Percentiles rank a stretch among this genome's conserved stretches.
phyloP scores from a whole-genome alignment of 2,113 vertebrate genomes.

The Perca fluviatilis region DNA sequence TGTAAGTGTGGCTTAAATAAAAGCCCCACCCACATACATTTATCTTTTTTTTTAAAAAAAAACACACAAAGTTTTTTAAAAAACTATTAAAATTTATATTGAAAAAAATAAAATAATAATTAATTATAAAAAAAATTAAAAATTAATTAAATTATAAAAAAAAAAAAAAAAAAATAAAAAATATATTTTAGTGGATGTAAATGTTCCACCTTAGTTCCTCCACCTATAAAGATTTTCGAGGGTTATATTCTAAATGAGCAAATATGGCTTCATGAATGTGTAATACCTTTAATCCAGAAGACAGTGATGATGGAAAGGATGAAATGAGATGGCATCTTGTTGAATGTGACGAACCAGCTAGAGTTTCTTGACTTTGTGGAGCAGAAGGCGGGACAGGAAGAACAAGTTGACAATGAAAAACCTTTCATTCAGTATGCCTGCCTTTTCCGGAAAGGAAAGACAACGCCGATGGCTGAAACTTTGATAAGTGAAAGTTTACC shows the following conservation, averaged over 20 bases:
- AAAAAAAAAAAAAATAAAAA: too few species aligned
- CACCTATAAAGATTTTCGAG: not conserved
- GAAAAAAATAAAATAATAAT: too few species aligned
- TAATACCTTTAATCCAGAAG: conserved; percentile 56
- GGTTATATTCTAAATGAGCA: not conserved
- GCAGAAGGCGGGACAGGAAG: conserved; percentile 40
- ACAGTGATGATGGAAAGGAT: not conserved
- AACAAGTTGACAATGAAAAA: not conserved
- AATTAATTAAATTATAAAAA: too few species aligned
- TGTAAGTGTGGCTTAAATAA: too few species aligned
- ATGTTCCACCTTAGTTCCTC: not conserved
- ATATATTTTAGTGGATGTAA: too few species aligned
- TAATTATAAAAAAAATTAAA: too few species aligned
- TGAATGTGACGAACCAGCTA: conserved; percentile 11
- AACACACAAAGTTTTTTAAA: too few species aligned
- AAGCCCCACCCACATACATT: too few species aligned
- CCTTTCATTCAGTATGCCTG: not conserved
- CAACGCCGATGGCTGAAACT: not conserved
- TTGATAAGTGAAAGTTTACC: not conserved
- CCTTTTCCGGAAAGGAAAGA: not conserved
- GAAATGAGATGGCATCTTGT: conserved; percentile 47
- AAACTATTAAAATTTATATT: too few species aligned
- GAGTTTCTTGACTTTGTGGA: conserved; percentile 11
- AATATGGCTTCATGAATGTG: not conserved
- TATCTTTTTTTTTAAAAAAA: too few species aligned